These are phyloP conservation scores for Amaurobius ferox DNA, from an alignment of 2,888 invertebrate genomes.

Conservation along the genomic window DNA sequence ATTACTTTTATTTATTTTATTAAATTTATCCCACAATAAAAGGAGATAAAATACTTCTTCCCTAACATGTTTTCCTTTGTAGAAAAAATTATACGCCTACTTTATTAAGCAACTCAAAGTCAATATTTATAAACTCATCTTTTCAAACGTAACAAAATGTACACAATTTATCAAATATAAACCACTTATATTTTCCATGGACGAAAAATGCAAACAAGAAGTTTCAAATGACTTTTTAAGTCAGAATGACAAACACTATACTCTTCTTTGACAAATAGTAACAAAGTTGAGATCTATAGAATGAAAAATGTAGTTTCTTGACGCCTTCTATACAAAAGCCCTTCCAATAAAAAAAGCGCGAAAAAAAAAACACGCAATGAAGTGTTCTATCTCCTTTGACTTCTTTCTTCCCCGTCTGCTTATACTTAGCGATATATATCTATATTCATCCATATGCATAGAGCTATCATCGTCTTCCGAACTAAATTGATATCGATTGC, in stretches of 20 bases:
- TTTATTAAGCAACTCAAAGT: too few species aligned
- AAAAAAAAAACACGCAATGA: background rate
- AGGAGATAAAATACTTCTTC: too few species aligned
- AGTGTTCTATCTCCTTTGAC: background rate
- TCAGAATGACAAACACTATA: background rate
- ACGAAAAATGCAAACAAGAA: too few species aligned
- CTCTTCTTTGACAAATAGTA: background rate
- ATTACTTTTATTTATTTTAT: too few species aligned
- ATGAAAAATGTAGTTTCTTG: background rate
- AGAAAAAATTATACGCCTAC: too few species aligned
- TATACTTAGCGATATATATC: slow-evolving; percentile 7
- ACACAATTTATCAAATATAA: too few species aligned
- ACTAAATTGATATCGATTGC: slow-evolving; percentile 69
- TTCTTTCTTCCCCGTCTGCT: slow-evolving; percentile 21
- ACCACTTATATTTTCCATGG: too few species aligned
- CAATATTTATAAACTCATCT: too few species aligned
- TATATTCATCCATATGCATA: slow-evolving; percentile 49
- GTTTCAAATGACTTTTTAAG: background rate
- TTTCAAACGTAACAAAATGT: too few species aligned
- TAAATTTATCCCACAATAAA: too few species aligned
- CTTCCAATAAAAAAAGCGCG: background rate
- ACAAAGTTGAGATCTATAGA: background rate
- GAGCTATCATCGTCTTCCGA: slow-evolving; percentile 50
- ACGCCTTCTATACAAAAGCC: background rate
- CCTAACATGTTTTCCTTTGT: too few species aligned